phyloP scores from a whole-genome alignment of 1,140 invertebrate species.

The Cecropterus lyciades region DNA sequence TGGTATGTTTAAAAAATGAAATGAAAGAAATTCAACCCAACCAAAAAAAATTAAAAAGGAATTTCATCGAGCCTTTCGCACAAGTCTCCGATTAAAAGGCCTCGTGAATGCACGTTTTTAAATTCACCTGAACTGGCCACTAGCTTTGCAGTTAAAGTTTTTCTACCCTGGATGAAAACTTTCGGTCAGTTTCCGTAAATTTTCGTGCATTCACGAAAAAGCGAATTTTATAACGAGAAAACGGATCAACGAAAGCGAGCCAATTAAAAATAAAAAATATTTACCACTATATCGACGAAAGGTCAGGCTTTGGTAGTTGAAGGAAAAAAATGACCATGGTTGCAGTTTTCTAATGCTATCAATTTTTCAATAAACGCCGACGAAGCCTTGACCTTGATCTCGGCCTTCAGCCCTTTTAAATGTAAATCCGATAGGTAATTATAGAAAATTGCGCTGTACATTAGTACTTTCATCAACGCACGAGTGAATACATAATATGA shows the following conservation, averaged over 20 bases:
- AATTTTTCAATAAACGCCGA: too few relatives aligned
- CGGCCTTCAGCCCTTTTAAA: neutral
- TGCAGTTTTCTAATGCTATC: neutral
- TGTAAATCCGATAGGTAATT: too few relatives aligned
- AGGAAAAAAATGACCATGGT: neutral
- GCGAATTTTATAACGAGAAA: conserved; percentile 6
- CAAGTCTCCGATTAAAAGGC: neutral
- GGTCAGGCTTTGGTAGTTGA: neutral
- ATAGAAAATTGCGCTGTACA: too few relatives aligned
- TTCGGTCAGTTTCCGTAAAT: neutral
- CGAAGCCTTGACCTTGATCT: neutral
- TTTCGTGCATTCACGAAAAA: neutral
- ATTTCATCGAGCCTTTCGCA: too few relatives aligned
- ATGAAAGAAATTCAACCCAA: neutral
- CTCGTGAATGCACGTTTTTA: neutral
- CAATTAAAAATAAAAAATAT: conserved; percentile 22
- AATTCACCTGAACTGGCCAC: neutral
- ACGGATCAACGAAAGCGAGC: neutral
- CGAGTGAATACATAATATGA: too few relatives aligned
- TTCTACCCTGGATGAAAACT: neutral
- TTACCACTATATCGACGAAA: neutral
- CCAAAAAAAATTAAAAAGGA: neutral
- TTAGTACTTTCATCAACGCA: too few relatives aligned
- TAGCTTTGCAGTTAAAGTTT: neutral
- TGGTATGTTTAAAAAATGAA: neutral